These are phyloP conservation scores for Oreochromis grahami DNA, from an alignment of 2,797 vertebrate species.

Conservation along the genomic window DNA sequence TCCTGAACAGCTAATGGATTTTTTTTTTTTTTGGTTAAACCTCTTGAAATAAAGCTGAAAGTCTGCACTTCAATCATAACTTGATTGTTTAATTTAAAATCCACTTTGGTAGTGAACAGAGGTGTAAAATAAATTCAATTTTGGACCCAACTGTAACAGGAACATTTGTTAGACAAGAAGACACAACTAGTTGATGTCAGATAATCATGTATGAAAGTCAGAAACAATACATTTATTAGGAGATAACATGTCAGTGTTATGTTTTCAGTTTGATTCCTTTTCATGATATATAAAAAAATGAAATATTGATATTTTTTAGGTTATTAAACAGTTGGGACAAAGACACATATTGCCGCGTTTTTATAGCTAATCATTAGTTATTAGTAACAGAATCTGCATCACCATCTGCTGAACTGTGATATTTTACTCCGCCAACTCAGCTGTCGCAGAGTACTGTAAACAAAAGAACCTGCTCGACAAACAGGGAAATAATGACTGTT, in stretches of 20 bases:
- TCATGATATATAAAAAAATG: not conserved
- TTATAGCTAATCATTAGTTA: constrained; percentile 15
- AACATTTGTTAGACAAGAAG: not conserved
- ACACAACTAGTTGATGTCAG: not conserved
- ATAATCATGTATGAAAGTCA: not conserved
- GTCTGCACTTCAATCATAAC: not conserved
- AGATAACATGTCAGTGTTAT: not conserved
- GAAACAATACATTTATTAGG: not conserved
- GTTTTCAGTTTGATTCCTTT: not conserved
- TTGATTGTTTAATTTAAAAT: not conserved
- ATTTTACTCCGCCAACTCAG: constrained; percentile 25
- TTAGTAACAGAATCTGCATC: constrained; percentile 34
- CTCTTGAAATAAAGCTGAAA: not conserved
- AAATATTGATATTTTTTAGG: not conserved
- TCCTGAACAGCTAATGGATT: not conserved
- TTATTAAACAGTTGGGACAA: not conserved
- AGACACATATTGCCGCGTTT: not conserved
- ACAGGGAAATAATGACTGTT: constrained; percentile 7
- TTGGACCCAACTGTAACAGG: not conserved
- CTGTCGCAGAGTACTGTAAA: constrained; percentile 20
- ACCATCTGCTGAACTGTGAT: constrained; percentile 39
- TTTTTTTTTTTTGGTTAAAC: not conserved
- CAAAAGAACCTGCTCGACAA: constrained; percentile 14
- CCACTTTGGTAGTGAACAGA: not conserved
- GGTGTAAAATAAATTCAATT: not conserved